A percentile compares a stretch with the other conserved stretches of the same genome.
These are phyloP conservation scores for Lysiphlebus fabarum DNA, from an alignment of 1,140 invertebrate species.

Conservation along the genomic window DNA sequence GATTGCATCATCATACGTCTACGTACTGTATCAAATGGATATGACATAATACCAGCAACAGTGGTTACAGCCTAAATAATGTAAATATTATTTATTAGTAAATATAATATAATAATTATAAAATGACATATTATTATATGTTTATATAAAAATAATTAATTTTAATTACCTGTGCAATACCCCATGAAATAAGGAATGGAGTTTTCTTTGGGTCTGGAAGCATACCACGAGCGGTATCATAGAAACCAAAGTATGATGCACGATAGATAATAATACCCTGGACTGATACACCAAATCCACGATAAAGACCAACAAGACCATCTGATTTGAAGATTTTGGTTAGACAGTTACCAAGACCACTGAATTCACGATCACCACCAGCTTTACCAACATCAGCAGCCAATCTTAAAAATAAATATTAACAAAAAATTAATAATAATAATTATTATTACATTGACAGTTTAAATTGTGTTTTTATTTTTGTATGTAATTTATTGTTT, in stretches of 20 bases:
- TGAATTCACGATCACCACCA: conserved; percentile 72
- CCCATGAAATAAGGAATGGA: conserved; percentile 69
- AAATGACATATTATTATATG: too few relatives aligned
- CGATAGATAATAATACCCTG: conserved; percentile 85
- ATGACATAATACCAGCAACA: conserved; percentile 75
- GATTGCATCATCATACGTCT: conserved; percentile 90
- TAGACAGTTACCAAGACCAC: conserved; percentile 79
- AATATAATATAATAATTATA: not conserved
- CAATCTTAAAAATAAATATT: conserved; percentile 58
- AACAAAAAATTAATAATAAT: conserved; percentile 6
- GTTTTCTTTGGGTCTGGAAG: conserved; percentile 80
- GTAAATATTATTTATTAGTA: conserved; percentile 51
- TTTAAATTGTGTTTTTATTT: not conserved
- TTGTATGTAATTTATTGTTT: conserved; percentile 18
- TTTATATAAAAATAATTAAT: not conserved
- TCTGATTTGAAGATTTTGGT: conserved; percentile 80
- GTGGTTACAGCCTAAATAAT: conserved; percentile 63
- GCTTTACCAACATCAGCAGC: conserved; percentile 81
- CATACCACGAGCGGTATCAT: conserved; percentile 87
- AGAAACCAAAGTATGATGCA: conserved; percentile 91
- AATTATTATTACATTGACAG: not conserved
- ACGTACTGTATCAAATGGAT: conserved; percentile 87
- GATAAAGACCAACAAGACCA: conserved; percentile 78
- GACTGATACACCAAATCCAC: conserved; percentile 88
- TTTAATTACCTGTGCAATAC: conserved; percentile 71